Conservation (phyloP, 2,888 invertebrate genomes). For the Agrenia bidenticulata region DNA sequence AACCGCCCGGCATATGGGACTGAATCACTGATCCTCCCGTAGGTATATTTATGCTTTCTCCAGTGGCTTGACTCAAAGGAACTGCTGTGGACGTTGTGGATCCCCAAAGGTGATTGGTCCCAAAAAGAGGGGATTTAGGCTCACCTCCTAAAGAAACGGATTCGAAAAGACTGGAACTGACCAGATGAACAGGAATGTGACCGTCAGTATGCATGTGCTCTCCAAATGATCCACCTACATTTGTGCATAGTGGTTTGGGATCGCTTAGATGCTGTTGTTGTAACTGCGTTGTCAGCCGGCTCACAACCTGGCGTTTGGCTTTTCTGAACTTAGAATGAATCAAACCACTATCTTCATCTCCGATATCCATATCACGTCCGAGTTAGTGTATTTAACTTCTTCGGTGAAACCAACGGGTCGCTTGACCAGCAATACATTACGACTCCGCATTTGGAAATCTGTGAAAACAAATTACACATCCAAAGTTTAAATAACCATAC, state of each 20-base stretch:
- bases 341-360: conserved; percentile 49
- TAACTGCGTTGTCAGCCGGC: conserved; percentile 21
- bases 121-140: conserved; percentile 24
- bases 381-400: conserved; percentile 19
- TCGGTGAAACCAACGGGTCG: conserved; percentile 15
- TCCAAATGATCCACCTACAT: conserved; percentile 1
- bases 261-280: background rate
- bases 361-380: conserved; percentile 50
- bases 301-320: conserved; percentile 46
- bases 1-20: conserved; percentile 8
- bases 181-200: background rate
- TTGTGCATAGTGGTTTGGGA: no score
- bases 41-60: background rate
- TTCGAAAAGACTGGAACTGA: background rate
- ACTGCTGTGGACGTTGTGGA: conserved; percentile 21
- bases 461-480: conserved; percentile 16
- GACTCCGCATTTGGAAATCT: conserved; percentile 45
- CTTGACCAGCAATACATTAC: conserved; percentile 35
- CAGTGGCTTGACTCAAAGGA: background rate
- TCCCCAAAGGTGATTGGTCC: conserved; percentile 22
- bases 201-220: conserved; percentile 39
- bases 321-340: conserved; percentile 53
- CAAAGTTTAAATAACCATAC: background rate
- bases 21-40: background rate
- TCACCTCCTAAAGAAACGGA: background rate